These are phyloP conservation scores for Ridgeia piscesae DNA, from an alignment of 1,140 invertebrate species.

Conservation along the genomic window DNA sequence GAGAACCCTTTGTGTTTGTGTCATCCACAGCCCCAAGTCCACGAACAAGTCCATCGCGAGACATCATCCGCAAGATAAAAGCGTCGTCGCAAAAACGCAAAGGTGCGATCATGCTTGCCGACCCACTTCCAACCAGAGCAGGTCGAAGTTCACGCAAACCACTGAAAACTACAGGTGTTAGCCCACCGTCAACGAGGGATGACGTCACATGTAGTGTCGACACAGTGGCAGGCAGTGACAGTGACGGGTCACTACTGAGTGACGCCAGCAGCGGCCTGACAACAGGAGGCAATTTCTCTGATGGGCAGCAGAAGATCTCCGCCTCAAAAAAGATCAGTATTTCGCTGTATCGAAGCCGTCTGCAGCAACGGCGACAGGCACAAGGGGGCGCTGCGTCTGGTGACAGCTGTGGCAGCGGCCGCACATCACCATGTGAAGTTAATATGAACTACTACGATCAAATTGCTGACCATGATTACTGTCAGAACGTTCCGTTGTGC, in stretches of 20 bases:
- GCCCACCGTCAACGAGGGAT: not conserved
- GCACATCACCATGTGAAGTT: constrained; percentile 28
- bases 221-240: not conserved
- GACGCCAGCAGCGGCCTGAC: not conserved
- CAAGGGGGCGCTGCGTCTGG: not conserved
- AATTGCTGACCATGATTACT: constrained; percentile 61
- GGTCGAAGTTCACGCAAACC: not conserved
- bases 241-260: not conserved
- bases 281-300: not conserved
- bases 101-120: not conserved
- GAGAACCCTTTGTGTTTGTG: not conserved
- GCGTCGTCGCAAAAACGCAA: constrained; percentile 2
- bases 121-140: not conserved
- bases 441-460: constrained; percentile 50
- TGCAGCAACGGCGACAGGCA: not conserved
- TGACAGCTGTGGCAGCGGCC: not conserved
- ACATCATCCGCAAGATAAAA: not conserved
- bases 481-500: constrained; percentile 42
- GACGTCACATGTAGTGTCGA: not conserved
- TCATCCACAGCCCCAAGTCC: not conserved
- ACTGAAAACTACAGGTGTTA: not conserved
- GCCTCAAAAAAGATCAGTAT: not conserved
- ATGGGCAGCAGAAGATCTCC: not conserved
- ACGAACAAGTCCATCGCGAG: not conserved
- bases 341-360: not conserved